Base-by-base conservation (phyloP, 2,888 invertebrate species). In the Acanthosoma haemorrhoidale region DNA sequence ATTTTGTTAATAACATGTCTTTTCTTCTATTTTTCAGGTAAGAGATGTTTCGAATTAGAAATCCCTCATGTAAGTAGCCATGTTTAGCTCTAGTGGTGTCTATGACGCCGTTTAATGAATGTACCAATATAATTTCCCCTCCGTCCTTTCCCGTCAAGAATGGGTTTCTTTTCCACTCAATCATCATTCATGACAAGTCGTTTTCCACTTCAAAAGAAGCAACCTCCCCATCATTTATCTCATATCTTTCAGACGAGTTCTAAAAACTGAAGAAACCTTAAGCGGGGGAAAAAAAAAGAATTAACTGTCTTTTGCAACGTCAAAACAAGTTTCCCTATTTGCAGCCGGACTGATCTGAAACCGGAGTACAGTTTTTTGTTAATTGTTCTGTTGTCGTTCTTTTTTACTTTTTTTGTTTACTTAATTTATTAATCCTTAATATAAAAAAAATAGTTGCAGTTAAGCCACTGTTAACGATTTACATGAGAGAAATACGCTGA, bases 161-260 rank as follows among this genome's bases (percentile, higher is more conserved):
- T 29, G n/a, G 25, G 11, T 25, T 51, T 43, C 3, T 21, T 51
- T 51, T 38, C 51, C 61, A 36, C 36, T 61, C 61, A 36, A 61
- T 61, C 61, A 61, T 61, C 61, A 61, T 61, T 61, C 21, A 61
- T 34, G 32, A 34, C 34, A 36, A 61, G 36, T 61, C 61, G 61
- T 61, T 61, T 61, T 61, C 61, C 61, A 36, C 61, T 61, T 36
- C 34, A 61, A 36, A 61, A 61, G 61, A 61, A 61, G 36, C 38
- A 61, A 61, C 36, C 29, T 51, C 34, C 61, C 21, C 61, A 61
- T 61, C 61, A 61, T 61, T 61, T 61, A 61, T 36, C 36, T 36
- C 36, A 34, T 61, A 13, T 34, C 61, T 61, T 31, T 59, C 61
- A 36, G 61, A 15, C 34, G 34, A 36, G 32, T 21, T 36, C 34